Evolutionary conservation across 2,888 invertebrate genomes (phyloP).

Genomic region (Lycophotia porphyrea): DNA sequence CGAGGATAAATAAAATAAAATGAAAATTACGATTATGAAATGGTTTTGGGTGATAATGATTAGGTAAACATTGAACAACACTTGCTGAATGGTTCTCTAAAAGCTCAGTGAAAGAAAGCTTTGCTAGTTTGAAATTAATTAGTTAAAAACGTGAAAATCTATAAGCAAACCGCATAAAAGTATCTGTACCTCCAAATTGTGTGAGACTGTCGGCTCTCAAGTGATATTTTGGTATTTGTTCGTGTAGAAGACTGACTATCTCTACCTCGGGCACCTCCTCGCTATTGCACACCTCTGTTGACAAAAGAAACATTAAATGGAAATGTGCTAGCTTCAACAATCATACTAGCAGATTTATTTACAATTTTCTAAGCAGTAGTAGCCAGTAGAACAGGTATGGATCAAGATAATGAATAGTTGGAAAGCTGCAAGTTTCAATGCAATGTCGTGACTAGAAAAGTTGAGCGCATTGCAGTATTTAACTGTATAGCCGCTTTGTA

Average conservation of each 20-base stretch:
- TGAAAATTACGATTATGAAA: neutral
- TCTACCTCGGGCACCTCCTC: slow-evolving; percentile 98
- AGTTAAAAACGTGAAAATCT: slow-evolving; percentile 30
- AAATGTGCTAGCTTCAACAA: slow-evolving; percentile 52
- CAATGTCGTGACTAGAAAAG: slow-evolving; percentile 79
- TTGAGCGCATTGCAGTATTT: slow-evolving; percentile 77
- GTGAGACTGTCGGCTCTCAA: slow-evolving; percentile 98
- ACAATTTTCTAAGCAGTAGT: slow-evolving; percentile 66
- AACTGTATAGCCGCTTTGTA: slow-evolving; percentile 69
- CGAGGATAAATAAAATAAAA: neutral
- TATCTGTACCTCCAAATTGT: slow-evolving; percentile 94
- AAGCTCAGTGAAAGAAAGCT: slow-evolving; percentile 36
- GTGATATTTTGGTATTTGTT: slow-evolving; percentile 98
- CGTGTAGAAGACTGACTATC: slow-evolving; percentile 98
- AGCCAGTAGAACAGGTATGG: slow-evolving; percentile 64
- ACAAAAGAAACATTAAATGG: slow-evolving; percentile 76
- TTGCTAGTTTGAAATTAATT: slow-evolving; percentile 29
- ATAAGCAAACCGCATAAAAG: slow-evolving; percentile 70
- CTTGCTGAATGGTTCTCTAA: slow-evolving; percentile 3
- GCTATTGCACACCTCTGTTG: slow-evolving; percentile 97
- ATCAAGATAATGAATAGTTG: slow-evolving; percentile 73
- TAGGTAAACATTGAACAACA: slow-evolving; percentile 2
- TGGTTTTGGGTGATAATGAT: slow-evolving; percentile 15
- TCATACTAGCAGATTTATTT: slow-evolving; percentile 45
- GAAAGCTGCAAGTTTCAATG: slow-evolving; percentile 79